Percentiles rank a stretch among this genome's conserved stretches.
Conservation (phyloP, 2,113 vertebrate species). For the Onychostruthus taczanowskii region DNA sequence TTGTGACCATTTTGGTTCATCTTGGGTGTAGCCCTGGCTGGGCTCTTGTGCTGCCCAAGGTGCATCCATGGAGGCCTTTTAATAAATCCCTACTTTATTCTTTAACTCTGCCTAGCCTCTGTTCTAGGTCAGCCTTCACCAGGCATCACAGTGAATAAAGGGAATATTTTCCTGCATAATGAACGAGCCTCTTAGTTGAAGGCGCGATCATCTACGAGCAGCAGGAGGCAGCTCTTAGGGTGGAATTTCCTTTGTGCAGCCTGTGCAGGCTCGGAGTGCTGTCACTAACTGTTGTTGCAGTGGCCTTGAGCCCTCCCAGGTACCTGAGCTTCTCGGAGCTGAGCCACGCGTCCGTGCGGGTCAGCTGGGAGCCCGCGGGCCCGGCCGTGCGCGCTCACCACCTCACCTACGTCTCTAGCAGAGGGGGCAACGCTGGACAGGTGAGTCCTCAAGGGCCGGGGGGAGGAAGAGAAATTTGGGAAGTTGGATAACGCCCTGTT, state of each 20-base stretch:
- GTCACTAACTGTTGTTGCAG: constrained; percentile 64
- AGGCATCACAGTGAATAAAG: not conserved
- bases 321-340: constrained; percentile 82
- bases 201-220: not conserved
- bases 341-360: constrained; percentile 79
- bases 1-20: not conserved
- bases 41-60: not conserved
- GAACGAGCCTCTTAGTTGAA: not conserved
- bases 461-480: not conserved
- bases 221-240: not conserved
- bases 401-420: constrained; percentile 80
- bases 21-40: not conserved
- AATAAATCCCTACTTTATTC: not conserved
- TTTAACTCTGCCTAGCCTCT: not conserved
- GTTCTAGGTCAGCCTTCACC: not conserved
- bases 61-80: not conserved
- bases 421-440: constrained; percentile 81
- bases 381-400: constrained; percentile 70
- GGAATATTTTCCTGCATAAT: accelerated
- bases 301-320: constrained; percentile 69
- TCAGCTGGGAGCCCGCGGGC: constrained; percentile 79
- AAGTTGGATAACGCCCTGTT: accelerated
- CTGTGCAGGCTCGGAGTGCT: not conserved
- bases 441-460: constrained; percentile 58
- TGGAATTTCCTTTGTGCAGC: not conserved